These are phyloP conservation scores for Cyaniris semiargus DNA, from an alignment of 2,888 invertebrate species.

Conservation along the genomic window DNA sequence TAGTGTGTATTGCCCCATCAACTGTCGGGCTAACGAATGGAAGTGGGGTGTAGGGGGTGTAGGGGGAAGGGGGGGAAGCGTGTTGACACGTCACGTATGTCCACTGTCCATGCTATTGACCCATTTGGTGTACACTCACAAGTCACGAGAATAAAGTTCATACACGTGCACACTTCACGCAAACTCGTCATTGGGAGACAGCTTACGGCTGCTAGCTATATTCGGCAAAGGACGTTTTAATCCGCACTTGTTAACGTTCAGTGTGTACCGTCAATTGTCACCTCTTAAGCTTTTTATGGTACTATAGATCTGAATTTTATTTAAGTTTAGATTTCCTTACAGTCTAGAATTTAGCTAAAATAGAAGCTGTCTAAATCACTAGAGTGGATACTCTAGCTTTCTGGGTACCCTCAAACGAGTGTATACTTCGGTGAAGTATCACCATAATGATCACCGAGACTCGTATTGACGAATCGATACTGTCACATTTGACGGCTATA, in stretches of 20 bases:
- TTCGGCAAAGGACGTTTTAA: too few relatives aligned
- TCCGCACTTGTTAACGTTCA: too few relatives aligned
- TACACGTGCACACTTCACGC: background rate
- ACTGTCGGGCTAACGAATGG: background rate
- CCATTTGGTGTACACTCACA: slow-evolving; percentile 10
- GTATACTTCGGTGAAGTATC: background rate
- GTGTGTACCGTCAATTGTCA: too few relatives aligned
- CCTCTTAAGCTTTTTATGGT: too few relatives aligned
- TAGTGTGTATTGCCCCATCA: background rate
- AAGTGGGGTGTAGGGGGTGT: background rate
- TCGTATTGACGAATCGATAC: slow-evolving; percentile 8
- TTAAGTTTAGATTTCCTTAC: too few relatives aligned
- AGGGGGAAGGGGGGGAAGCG: background rate
- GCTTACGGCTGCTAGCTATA: too few relatives aligned
- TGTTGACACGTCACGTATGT: background rate
- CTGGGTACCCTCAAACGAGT: background rate
- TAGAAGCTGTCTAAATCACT: too few relatives aligned
- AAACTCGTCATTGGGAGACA: too few relatives aligned
- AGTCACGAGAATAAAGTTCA: background rate
- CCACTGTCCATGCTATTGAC: slow-evolving; percentile 17
- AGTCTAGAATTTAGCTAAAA: too few relatives aligned
- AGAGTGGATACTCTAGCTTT: background rate
- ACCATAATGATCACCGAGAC: background rate
- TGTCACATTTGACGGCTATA: background rate
- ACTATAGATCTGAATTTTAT: too few relatives aligned